phyloP scores from a whole-genome alignment of 2,888 invertebrate species.

The Mesodorylaimus sp. region DNA sequence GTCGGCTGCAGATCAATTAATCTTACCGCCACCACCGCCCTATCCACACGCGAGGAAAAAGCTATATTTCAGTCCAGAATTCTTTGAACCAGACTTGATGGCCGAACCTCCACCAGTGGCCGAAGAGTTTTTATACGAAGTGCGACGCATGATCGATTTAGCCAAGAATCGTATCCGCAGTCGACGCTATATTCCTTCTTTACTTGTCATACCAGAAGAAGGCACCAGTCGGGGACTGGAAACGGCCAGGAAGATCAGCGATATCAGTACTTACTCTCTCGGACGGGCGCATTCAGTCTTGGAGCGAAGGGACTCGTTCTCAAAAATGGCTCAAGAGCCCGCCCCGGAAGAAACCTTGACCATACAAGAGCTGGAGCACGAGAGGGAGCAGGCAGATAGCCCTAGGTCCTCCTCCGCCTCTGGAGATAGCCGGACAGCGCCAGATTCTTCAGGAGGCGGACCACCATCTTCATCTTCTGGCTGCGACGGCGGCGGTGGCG shows the following conservation, averaged over 20 bases:
- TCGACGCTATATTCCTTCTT: constrained; percentile 56
- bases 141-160: constrained; percentile 69
- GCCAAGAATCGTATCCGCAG: constrained; percentile 70
- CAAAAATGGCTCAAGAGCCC: not conserved
- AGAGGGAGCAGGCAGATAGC: not conserved
- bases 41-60: constrained; percentile 38
- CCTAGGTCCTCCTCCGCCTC: not conserved
- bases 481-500: no score
- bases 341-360: not conserved
- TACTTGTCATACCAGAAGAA: constrained; percentile 60
- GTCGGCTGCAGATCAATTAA: no score
- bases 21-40: not conserved
- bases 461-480: no score
- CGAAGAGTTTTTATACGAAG: constrained; percentile 65
- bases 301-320: no score
- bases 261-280: no score
- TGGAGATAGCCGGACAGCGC: not conserved
- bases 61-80: constrained; percentile 71
- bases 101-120: constrained; percentile 75
- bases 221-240: not conserved
- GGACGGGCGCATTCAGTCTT: no score
- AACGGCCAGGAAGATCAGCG: not conserved
- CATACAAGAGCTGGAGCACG: not conserved
- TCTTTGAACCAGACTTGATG: constrained; percentile 67
- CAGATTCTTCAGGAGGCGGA: no score